Evolutionary conservation across 2,113 vertebrate genomes (phyloP).

Genomic region (Embiotoca jacksoni): DNA sequence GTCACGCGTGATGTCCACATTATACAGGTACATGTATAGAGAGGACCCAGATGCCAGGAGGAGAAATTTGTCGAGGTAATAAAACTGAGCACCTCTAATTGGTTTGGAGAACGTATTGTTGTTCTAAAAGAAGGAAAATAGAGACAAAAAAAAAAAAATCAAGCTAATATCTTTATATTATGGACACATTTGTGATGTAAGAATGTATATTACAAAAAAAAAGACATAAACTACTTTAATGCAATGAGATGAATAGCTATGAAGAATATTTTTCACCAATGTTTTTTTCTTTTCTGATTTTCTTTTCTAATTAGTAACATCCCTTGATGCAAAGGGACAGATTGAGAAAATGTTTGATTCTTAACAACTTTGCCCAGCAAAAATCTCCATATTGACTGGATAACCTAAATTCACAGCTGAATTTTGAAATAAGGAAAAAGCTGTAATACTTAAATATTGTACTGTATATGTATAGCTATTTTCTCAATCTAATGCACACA

Average conservation of each 20-base stretch:
- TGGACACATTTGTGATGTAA: background rate
- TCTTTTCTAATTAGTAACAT: no score
- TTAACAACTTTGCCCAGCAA: background rate
- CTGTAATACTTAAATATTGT: no score
- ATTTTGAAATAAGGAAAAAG: no score
- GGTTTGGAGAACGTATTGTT: constrained; percentile 81
- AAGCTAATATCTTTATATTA: background rate
- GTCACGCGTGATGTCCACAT: constrained; percentile 81
- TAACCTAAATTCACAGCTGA: background rate
- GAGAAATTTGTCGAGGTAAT: constrained; percentile 90
- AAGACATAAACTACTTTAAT: background rate
- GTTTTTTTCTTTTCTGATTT: no score
- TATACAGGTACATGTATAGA: constrained; percentile 84
- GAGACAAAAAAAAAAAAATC: constrained; percentile 16
- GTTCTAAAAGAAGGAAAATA: constrained; percentile 79
- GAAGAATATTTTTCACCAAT: no score
- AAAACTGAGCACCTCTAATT: constrained; percentile 88
- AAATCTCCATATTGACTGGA: background rate
- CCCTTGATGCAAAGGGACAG: no score
- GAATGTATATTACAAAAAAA: background rate
- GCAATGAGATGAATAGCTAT: no score
- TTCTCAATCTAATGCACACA: background rate
- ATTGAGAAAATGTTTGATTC: no score
- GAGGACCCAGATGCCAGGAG: constrained; percentile 87
- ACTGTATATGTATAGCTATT: no score